phyloP scores from a whole-genome alignment of 2,113 vertebrate genomes.

The Gorsachius goisagi region DNA sequence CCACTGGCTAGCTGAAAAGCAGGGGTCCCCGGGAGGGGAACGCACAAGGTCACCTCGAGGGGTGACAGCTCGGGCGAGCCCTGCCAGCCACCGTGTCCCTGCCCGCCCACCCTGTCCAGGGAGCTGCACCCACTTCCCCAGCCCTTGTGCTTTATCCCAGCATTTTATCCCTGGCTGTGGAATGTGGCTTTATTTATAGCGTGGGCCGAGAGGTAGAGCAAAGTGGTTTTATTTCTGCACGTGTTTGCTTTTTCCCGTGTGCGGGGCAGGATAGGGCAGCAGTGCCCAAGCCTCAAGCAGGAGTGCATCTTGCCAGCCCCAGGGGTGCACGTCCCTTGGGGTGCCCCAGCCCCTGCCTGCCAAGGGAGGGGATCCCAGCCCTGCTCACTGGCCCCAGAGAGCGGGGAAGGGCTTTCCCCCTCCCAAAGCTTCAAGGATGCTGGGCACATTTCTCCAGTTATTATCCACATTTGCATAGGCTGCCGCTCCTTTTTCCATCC shows the following conservation, averaged over 20 bases:
- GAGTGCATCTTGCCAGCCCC: fast-evolving
- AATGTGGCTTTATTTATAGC: not conserved
- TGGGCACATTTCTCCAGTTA: not conserved
- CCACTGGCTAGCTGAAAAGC: not conserved
- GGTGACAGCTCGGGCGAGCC: fast-evolving
- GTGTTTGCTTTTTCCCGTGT: fast-evolving
- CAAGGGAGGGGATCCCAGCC: not conserved
- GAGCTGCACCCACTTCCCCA: not conserved
- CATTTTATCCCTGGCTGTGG: not conserved
- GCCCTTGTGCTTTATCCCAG: not conserved
- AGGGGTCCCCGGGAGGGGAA: not conserved
- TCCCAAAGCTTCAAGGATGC: not conserved
- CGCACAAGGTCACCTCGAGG: not conserved
- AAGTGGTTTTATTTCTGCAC: fast-evolving
- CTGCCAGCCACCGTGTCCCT: fast-evolving
- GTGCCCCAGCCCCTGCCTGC: not conserved
- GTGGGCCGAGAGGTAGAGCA: not conserved
- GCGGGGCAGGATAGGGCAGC: fast-evolving
- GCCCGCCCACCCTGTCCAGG: not conserved
- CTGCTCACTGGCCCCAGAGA: not conserved
- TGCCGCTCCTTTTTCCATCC: not conserved
- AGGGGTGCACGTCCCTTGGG: fast-evolving
- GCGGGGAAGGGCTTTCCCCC: not conserved
- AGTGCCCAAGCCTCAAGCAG: too few relatives aligned
- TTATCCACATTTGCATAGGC: too few relatives aligned